Percentiles rank a stretch among this genome's conserved stretches.
Conservation (phyloP, 2,797 vertebrate genomes). For the Mionectes olivaceus region DNA sequence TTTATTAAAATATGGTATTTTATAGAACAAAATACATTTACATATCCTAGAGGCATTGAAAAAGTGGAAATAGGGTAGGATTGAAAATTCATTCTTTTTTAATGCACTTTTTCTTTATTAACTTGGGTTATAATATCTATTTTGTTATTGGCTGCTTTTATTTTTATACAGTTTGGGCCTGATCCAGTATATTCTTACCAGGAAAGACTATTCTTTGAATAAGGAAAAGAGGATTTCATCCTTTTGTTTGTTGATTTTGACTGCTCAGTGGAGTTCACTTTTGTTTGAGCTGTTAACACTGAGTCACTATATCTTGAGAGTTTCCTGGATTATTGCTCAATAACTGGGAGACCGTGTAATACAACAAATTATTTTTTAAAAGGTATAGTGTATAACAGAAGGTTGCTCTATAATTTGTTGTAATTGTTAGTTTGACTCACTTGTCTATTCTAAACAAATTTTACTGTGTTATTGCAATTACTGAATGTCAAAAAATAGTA, state of each 20-base stretch:
- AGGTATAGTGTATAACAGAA: not conserved
- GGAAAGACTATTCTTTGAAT: not conserved
- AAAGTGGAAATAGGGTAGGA: not conserved
- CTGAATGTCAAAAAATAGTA: not conserved
- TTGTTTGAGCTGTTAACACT: slow-evolving; percentile 24
- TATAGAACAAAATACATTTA: not conserved
- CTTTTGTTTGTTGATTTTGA: slow-evolving; percentile 5
- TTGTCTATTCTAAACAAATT: slow-evolving; percentile 18
- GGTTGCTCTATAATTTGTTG: not conserved
- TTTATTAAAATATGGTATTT: not conserved
- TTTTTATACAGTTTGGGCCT: not conserved
- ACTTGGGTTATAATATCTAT: not conserved
- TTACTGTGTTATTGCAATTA: not conserved
- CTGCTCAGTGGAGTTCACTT: slow-evolving; percentile 23
- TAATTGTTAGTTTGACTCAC: slow-evolving; percentile 2
- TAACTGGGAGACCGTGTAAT: not conserved
- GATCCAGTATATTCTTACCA: not conserved
- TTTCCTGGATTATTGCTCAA: not conserved
- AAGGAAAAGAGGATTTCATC: not conserved
- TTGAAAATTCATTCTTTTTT: not conserved
- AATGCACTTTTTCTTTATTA: not conserved
- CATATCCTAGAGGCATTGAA: not conserved
- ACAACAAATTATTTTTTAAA: not conserved
- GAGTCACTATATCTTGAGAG: not conserved
- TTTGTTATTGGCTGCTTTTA: not conserved